A percentile compares a stretch with the other conserved stretches of the same genome.
phyloP scores from a whole-genome alignment of 2,888 invertebrate genomes.

The Chalcosyrphus nemorum region DNA sequence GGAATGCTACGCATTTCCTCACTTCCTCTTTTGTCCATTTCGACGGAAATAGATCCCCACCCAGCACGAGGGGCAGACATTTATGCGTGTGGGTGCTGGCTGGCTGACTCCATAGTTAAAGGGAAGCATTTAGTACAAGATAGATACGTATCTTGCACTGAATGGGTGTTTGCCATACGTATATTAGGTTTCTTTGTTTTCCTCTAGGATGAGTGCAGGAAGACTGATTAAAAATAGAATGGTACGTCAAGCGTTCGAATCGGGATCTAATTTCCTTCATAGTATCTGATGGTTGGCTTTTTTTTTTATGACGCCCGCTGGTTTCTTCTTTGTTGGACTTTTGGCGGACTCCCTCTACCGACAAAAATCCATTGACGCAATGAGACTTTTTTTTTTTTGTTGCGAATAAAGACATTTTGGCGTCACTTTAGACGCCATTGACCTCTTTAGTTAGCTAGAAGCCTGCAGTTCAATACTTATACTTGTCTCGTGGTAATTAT shows the following conservation, averaged over 20 bases:
- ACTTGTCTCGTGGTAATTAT: slow-evolving; percentile 16
- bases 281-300: not conserved
- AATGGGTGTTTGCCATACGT: not conserved
- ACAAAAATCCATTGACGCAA: slow-evolving; percentile 8
- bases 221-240: slow-evolving; percentile 48
- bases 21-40: slow-evolving; percentile 64
- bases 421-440: not conserved
- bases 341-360: not conserved
- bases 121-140: not conserved
- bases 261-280: slow-evolving; percentile 23
- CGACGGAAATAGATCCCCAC: slow-evolving; percentile 54
- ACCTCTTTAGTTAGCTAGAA: too few species aligned
- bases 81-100: slow-evolving; percentile 52
- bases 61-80: not conserved
- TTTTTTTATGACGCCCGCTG: not conserved
- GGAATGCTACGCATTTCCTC: slow-evolving; percentile 52
- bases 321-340: not conserved
- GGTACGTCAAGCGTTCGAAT: slow-evolving; percentile 4
- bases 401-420: not conserved
- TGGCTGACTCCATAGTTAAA: slow-evolving; percentile 12
- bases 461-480: too few species aligned
- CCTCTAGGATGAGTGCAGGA: slow-evolving; percentile 17
- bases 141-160: slow-evolving; percentile 20
- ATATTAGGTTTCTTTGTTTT: slow-evolving; percentile 38
- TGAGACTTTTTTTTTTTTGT: not conserved